Base-by-base conservation (phyloP, 2,797 vertebrate genomes). In the Sciaenops ocellatus region DNA sequence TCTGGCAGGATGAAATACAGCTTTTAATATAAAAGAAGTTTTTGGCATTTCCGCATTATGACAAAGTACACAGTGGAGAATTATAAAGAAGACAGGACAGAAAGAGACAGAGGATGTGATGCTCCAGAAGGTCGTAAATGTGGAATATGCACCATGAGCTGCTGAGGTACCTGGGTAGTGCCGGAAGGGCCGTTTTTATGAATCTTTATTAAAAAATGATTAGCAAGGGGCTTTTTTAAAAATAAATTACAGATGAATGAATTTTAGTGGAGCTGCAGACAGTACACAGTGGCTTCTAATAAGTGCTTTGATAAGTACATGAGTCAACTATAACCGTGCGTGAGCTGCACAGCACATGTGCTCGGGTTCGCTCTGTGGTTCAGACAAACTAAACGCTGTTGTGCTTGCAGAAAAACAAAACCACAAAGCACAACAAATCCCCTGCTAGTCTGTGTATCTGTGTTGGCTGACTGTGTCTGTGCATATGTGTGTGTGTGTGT, bases 341-440 rank as follows among this genome's bases (percentile, higher is more conserved):
- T 56, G 75, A 82, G 67, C 80, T 44, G 6, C 72, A n/a, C 69
- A n/a, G 78, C 79, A 69, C 71, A 75, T 83, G 81, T 59, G 64
- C 73, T 60, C 34, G 34, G 34, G 34, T 8, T 22, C 5, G 6
- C 73, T 78, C 68, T 51, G 51, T 67, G 75, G 16, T 71, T 81
- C 68, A 83, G 79, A 84, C 79, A 60, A 88, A 74, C 76, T 41
- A 18, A 89, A 85, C 62, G 42, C 69, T 83, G 80, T 85, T 68
- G 76, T 84, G 84, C 85, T 84, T 44, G 78, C 74, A 84, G 73
- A 56, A 79, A 86, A 86, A 87, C 62, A 80, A 90, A 89, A 82
- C 76, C 91, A 87, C 82, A 90, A 87, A 90, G 87, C 89, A 83
- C 78, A 83, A 82, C 86, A 92, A 93, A 93, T 89, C 92, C 82